These are phyloP conservation scores for Fragum fragum DNA, from an alignment of 2,888 invertebrate species.

Conservation along the genomic window DNA sequence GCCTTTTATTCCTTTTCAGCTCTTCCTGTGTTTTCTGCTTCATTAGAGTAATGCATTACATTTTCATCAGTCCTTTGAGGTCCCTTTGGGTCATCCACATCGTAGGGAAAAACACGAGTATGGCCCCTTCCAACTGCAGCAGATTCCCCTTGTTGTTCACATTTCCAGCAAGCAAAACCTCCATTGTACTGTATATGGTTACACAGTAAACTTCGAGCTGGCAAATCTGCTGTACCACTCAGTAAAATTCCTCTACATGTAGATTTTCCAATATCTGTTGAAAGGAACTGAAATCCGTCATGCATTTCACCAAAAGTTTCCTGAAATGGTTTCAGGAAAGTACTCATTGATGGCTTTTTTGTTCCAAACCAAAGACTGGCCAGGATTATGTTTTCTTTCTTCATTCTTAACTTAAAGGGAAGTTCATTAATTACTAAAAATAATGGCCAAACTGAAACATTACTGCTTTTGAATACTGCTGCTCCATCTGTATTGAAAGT, in stretches of 20 bases:
- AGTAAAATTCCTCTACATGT: conserved; percentile 26
- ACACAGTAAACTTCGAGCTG: not conserved
- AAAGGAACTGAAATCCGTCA: conserved; percentile 36
- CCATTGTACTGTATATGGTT: conserved; percentile 6
- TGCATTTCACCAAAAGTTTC: conserved; percentile 37
- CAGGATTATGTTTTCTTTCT: conserved; percentile 56
- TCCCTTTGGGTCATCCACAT: conserved; percentile 26
- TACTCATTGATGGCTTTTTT: conserved; percentile 11
- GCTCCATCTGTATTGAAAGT: no score
- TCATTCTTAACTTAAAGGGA: no score
- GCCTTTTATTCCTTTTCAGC: no score
- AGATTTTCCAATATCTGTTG: not conserved
- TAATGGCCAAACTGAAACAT: no score
- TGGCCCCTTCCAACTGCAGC: conserved; percentile 16
- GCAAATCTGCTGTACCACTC: conserved; percentile 52
- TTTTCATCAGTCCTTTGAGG: conserved; percentile 29
- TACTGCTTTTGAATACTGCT: no score
- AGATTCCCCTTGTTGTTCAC: conserved; percentile 18
- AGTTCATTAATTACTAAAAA: no score
- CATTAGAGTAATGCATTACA: conserved; percentile 29
- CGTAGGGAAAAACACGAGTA: conserved; percentile 56
- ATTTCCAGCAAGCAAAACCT: conserved; percentile 18
- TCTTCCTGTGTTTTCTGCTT: conserved; percentile 33
- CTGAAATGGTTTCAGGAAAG: conserved; percentile 2
- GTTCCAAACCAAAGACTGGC: conserved; percentile 36